Base-by-base conservation (phyloP, 30 jellyfish, hydroid and myxozoan genomes). In the Mastigias papua region DNA sequence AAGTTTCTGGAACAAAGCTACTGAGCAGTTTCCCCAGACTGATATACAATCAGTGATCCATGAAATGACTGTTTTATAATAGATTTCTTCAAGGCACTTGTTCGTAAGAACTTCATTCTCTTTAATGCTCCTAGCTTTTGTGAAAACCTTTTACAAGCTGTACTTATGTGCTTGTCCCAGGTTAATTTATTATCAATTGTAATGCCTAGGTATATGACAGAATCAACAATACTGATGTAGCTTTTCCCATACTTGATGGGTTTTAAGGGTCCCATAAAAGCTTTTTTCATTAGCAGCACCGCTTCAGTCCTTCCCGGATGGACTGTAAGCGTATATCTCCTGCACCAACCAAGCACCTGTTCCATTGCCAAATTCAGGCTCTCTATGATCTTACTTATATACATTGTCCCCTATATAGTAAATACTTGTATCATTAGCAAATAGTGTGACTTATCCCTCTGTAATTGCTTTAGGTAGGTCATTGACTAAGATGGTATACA, bases 11-110 rank as follows among this genome's bases (percentile, higher is more conserved):
- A 34, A 78, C 63, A 51, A 34, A 10, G 80, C 78, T 51, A 21
- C 51, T 57, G 83, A 78, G 80, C 66, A 78, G 89, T 57, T 73
- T 63, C 48, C 78, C 89, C 80, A 78, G 64, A 78, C 89, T 57
- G 80, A 60, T 57, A 78, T 57, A 63, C 89, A 60, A 78, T 51
- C 54, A 78, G 89, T 51, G 78, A 78, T 63, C 66, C 89, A 83
- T 29, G 81, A 78, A 34, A 78, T 78, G 83, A 76, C 48, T 27
- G 87, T 50, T 37, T 37, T 76, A 54, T 50, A 76, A 76, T 50
- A 76, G 23, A 37, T 54, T 78, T 78, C 67, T 35, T 60, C 89
- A 27, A 76, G 79, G 27, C 8, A 50, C 58, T 51, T 49, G 66
- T 76, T 58, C 83, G 88, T 76, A 42, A 78, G 89, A 28, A 32